Conservation (phyloP, 2,888 invertebrate species). For the Apodemia mormo region DNA sequence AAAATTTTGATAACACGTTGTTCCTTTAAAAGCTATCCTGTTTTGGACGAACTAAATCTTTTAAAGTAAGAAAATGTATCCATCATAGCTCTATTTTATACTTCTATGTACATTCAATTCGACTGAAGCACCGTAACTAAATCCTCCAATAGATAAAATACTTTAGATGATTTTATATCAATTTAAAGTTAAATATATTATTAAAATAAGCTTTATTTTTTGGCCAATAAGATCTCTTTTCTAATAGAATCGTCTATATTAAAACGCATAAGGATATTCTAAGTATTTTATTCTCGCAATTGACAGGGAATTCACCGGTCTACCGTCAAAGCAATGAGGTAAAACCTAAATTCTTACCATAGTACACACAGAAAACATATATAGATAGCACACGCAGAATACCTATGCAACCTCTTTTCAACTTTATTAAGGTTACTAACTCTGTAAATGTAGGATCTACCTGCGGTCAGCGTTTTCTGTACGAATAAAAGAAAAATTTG, state of each 20-base stretch:
- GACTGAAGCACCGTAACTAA: too few species aligned
- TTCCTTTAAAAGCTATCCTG: too few species aligned
- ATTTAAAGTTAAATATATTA: not conserved
- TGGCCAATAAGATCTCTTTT: not conserved
- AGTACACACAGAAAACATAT: not conserved
- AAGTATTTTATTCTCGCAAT: not conserved
- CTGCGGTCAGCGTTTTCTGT: too few species aligned
- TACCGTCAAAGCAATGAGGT: constrained; percentile 1
- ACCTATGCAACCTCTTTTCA: not conserved
- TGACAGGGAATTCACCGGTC: constrained; percentile 2
- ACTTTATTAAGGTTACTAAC: not conserved
- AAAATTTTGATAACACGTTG: too few species aligned
- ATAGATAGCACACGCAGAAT: not conserved
- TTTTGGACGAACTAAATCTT: too few species aligned
- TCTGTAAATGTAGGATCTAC: too few species aligned
- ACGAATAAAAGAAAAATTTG: too few species aligned
- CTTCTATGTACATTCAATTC: too few species aligned
- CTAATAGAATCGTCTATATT: not conserved
- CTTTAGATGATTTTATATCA: not conserved
- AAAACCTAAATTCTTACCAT: constrained; percentile 3
- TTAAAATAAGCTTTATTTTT: not conserved
- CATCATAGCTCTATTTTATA: too few species aligned
- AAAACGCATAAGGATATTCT: not conserved
- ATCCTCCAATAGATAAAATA: not conserved
- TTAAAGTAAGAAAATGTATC: too few species aligned